Conservation (phyloP, 2,797 vertebrate species). For the Carduelis carduelis region DNA sequence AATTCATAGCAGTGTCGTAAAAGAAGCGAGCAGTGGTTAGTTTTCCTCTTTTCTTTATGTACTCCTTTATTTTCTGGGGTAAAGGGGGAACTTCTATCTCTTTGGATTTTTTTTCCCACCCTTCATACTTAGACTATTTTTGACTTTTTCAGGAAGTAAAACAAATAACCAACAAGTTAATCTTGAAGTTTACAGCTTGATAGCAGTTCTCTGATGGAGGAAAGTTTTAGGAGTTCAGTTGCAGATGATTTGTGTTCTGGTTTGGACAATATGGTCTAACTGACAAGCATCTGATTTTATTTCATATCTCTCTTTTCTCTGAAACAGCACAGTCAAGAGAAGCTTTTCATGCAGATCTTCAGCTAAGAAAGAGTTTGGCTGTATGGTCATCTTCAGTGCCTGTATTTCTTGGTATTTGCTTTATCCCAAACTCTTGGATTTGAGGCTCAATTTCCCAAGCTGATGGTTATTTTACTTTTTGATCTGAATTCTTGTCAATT, state of each 20-base stretch:
- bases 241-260: not conserved
- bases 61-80: not conserved
- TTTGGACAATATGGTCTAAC: not conserved
- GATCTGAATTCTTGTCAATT: not conserved
- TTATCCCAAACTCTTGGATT: not conserved
- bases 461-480: not conserved
- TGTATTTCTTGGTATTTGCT: not conserved
- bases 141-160: not conserved
- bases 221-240: not conserved
- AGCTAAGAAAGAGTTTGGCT: not conserved
- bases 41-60: not conserved
- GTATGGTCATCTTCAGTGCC: not conserved
- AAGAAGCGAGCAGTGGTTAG: not conserved
- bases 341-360: not conserved
- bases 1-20: not conserved
- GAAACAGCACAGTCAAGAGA: not conserved
- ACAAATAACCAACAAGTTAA: not conserved
- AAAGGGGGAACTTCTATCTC: not conserved
- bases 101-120: not conserved
- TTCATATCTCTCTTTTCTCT: not conserved
- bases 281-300: not conserved
- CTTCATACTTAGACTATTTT: not conserved
- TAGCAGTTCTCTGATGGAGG: not conserved
- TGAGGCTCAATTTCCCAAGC: not conserved
- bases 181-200: not conserved